Evolutionary conservation across 92 coral and sea anemone genomes (phyloP), one percentile per base, ranked within the genome.

Genomic region (Porites cylindrica): DNA sequence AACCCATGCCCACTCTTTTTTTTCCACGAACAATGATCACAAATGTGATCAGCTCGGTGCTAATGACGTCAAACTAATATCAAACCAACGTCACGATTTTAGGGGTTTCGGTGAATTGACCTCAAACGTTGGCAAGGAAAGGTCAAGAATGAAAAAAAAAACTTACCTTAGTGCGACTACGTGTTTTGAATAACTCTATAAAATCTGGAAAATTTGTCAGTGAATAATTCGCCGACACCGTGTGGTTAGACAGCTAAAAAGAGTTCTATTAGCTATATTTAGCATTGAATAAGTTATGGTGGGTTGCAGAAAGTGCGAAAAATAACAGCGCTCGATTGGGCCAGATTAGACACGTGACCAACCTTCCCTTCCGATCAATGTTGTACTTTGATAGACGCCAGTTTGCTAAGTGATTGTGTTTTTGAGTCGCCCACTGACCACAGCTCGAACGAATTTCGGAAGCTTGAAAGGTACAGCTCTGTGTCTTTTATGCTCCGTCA

Each of bases 291-390:
- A 85, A 85, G 64, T 75, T 61, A 67, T 43, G 63, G 82, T 7
- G 60, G 60, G 11, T 54, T 29, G 73, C 71, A 26, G 62, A 59
- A 77, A 83, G 91, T 66, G 88, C 61, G 77, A 81, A 80, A 72
- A 82, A 71, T 85, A 67, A 65, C 58, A 52, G 91, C 75, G 24
- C 77, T 77, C 82, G 96, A 95, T 95, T 95, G 98, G 98, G 83
- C 89, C 69, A 75, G 47, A 10, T 13, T 10, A 79, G 90, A 88
- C 98, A 95, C 96, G 89, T 95, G 98, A 75, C 82, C 60, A 23
- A 77, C 91, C 88, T 93, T 93, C 91, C 95, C 95, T 94, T 95
- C 95, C 96, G 94, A 94, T 93, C 92, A 88, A 83, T 86, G 85
- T 88, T 94, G 93, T 91, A 85, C 82, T 78, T 68, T 84, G 90